Conservation (phyloP, 2,113 vertebrate genomes). For the Apistogramma diplotaenia region DNA sequence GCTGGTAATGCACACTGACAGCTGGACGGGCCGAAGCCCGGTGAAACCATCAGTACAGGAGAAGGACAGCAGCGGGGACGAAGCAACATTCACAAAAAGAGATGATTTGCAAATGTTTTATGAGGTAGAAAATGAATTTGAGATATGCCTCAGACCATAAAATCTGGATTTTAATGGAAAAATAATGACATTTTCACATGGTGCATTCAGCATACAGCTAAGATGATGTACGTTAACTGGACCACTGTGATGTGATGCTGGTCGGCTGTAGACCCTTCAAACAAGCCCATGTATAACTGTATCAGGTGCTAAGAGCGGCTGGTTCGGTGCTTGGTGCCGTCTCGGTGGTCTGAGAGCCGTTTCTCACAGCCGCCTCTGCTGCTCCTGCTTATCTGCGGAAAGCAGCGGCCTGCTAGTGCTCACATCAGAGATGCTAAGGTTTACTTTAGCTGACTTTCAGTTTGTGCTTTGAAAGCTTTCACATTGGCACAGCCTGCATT, state of each 20-base stretch:
- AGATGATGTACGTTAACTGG: no score
- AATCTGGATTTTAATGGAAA: background rate
- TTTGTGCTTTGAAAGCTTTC: slow-evolving; percentile 8
- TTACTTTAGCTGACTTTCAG: background rate
- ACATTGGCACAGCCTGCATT: background rate
- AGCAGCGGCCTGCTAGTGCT: background rate
- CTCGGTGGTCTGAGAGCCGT: background rate
- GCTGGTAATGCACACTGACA: background rate
- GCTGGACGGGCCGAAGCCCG: background rate
- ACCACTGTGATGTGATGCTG: no score
- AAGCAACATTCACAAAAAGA: background rate
- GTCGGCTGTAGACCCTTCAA: no score
- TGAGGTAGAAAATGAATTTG: slow-evolving; percentile 22
- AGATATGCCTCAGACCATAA: background rate
- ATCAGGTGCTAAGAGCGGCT: no score
- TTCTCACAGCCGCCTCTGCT: background rate
- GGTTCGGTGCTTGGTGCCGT: background rate
- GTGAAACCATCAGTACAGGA: background rate
- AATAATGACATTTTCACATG: background rate
- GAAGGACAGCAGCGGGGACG: background rate
- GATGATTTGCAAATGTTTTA: background rate
- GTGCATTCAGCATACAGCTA: background rate
- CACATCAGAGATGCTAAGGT: slow-evolving; percentile 25
- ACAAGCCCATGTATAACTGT: no score
- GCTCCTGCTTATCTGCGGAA: background rate